These are phyloP conservation scores for Toxostoma redivivum DNA, from an alignment of 2,113 vertebrate genomes.

Conservation along the genomic window DNA sequence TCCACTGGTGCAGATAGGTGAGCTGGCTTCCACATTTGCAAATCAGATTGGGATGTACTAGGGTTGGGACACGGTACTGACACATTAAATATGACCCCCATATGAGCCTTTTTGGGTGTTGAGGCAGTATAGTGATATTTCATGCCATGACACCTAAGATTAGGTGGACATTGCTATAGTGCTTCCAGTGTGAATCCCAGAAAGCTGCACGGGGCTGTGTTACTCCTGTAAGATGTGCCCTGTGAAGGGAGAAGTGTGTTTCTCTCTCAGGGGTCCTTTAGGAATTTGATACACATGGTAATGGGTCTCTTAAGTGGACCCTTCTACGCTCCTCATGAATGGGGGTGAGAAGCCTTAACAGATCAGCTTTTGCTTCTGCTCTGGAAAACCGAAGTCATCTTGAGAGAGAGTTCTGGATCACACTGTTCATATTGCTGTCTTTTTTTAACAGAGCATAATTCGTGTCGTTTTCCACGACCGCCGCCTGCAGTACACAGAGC, in stretches of 20 bases:
- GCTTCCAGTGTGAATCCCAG: background rate
- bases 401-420: background rate
- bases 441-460: slow-evolving; percentile 84
- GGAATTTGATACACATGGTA: background rate
- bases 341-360: background rate
- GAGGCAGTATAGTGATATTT: background rate
- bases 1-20: background rate
- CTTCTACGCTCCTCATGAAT: background rate
- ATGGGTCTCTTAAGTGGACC: background rate
- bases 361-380: slow-evolving; percentile 2
- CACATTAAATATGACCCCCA: background rate
- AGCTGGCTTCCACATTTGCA: background rate
- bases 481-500: slow-evolving; percentile 90
- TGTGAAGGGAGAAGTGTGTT: background rate
- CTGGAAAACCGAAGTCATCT: slow-evolving; percentile 7
- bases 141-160: background rate
- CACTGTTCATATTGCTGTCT: background rate
- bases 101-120: background rate
- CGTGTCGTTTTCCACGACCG: slow-evolving; percentile 94
- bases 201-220: background rate
- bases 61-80: background rate
- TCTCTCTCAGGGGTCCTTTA: background rate
- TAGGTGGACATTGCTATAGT: background rate
- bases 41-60: background rate
- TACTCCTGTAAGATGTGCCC: background rate